Evolutionary conservation across 2,113 vertebrate species (phyloP).

Genomic region (Nesogale talazaci): DNA sequence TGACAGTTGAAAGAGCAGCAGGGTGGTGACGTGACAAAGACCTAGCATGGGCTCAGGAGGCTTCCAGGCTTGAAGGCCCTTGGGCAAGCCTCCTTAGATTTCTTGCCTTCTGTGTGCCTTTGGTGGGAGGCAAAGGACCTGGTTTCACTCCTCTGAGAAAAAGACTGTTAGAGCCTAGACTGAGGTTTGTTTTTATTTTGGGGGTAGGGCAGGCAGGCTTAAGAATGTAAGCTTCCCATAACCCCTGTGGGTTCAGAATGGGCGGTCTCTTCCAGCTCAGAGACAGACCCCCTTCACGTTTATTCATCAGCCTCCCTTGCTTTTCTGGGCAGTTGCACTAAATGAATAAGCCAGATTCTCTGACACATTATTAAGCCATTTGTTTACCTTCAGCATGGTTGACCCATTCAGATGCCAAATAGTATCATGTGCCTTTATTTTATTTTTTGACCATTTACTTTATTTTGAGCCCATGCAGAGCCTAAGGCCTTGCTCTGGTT

Average conservation of each 20-base stretch:
- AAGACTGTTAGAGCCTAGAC: background rate
- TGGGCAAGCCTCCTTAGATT: background rate
- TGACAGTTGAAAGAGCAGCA: background rate
- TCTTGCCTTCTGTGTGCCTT: background rate
- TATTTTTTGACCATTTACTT: too few relatives aligned
- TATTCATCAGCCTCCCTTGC: background rate
- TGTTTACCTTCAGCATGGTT: slow-evolving; percentile 39
- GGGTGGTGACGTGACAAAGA: background rate
- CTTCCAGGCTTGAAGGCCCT: background rate
- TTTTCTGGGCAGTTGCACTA: background rate
- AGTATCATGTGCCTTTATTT: background rate
- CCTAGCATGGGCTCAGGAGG: background rate
- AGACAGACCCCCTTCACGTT: background rate
- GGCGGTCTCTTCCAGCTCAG: background rate
- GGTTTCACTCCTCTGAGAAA: background rate
- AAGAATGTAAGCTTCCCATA: background rate
- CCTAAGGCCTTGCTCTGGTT: background rate
- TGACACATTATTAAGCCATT: background rate
- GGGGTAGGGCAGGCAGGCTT: background rate
- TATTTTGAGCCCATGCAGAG: background rate
- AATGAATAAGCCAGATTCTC: slow-evolving; percentile 4
- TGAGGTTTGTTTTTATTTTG: background rate
- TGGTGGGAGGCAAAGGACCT: background rate
- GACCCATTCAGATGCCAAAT: background rate
- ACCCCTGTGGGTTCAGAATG: background rate